Conservation (phyloP, 2,888 invertebrate genomes). For the Homarus gammarus region DNA sequence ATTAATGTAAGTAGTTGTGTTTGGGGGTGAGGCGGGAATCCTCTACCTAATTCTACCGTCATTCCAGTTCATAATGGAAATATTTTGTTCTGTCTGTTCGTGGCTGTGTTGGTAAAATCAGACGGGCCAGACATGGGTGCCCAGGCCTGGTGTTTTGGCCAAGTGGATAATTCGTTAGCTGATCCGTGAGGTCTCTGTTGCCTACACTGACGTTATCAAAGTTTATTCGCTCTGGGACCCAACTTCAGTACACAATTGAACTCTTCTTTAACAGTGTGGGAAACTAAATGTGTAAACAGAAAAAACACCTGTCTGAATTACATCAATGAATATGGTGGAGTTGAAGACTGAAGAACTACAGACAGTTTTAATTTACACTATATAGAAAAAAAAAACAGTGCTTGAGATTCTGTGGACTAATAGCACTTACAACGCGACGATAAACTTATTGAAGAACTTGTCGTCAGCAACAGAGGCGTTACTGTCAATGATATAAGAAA, state of each 20-base stretch:
- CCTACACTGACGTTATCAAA: background rate
- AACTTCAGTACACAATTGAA: background rate
- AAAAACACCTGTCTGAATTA: no score
- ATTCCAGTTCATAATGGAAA: conserved; percentile 7
- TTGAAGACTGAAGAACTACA: no score
- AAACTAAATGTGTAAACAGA: background rate
- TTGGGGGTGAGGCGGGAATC: conserved; percentile 11
- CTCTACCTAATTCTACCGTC: background rate
- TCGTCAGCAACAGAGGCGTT: background rate
- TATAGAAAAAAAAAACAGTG: background rate
- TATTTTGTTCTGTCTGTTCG: conserved; percentile 11
- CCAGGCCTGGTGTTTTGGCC: background rate
- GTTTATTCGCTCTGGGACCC: background rate
- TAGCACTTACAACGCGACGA: background rate
- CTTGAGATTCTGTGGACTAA: background rate
- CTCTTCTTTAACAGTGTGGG: background rate
- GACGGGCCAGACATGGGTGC: background rate
- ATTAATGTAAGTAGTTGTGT: conserved; percentile 13
- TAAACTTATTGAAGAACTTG: background rate
- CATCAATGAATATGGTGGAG: no score
- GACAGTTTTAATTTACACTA: no score
- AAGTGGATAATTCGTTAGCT: background rate
- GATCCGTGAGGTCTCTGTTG: background rate
- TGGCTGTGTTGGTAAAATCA: conserved; percentile 35
- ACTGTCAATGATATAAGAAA: background rate